Base-by-base conservation (phyloP, 2,113 vertebrate genomes). In the Piaya cayana region DNA sequence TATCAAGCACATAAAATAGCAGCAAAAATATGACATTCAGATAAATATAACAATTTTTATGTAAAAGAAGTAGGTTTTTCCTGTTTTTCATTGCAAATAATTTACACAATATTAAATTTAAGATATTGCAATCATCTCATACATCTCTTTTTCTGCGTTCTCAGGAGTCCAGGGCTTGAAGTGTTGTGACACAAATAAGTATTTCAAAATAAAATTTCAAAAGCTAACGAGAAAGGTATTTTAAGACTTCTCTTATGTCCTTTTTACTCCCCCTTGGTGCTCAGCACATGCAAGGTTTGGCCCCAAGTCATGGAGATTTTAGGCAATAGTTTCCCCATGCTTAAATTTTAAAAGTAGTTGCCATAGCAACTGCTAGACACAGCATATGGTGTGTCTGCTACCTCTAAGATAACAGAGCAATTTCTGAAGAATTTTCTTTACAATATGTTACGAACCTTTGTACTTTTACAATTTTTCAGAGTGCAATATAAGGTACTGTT, bases 381-480 rank as follows among this genome's bases (percentile, higher is more conserved):
- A 95, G 97, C 98, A 98, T 98, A 98, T 98, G 98, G 98, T 98
- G 97, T 96, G 98, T 98, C 98, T 98, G 98, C 97, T 98, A 98
- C 98, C 97, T 98, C 97, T 93, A 96, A 97, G 97, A 98, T 98
- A 98, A 98, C 98, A 98, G 97, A 98, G 97, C 97, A 97, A 97
- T 98, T 98, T 98, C 97, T 97, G 97, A 98, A 97, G 97, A 98
- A 98, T 98, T 98, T 98, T 97, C 95, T 97, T 98, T 98, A 98
- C 97, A 98, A 97, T 98, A 98, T 98, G 98, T 97, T 98, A 96
- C 37, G 97, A 98, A 98, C 98, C 97, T 98, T 98, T 98, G 98
- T 98, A 98, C 97, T 97, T 98, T 98, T 97, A 95, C 90, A 96
- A 93, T 95, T 97, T 97, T 97, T 96, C 88, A 95, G 90, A 97